phyloP scores from a whole-genome alignment of 1,140 invertebrate genomes.

The Drosophila equinoxialis region DNA sequence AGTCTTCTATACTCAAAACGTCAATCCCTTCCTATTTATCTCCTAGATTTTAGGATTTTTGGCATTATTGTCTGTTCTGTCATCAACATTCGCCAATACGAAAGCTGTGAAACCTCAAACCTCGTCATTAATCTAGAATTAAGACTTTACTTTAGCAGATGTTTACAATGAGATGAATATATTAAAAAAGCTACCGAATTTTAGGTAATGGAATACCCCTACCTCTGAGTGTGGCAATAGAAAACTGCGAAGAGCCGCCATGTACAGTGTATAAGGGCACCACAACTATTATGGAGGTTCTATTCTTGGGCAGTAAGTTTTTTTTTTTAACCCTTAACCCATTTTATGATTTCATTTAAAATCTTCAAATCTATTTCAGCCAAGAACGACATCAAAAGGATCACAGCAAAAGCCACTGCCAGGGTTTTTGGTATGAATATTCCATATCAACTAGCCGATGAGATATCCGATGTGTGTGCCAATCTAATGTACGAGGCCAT shows the following conservation, averaged over 20 bases:
- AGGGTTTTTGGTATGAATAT: conserved; percentile 66
- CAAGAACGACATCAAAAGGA: conserved; percentile 49
- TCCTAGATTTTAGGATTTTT: too few species aligned
- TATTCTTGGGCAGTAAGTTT: conserved; percentile 70
- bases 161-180: too few species aligned
- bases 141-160: too few species aligned
- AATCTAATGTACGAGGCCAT: conserved; percentile 68
- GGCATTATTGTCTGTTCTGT: too few species aligned
- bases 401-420: conserved; percentile 57
- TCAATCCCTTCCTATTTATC: too few species aligned
- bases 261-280: conserved; percentile 73
- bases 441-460: conserved; percentile 62
- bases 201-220: conserved; percentile 59
- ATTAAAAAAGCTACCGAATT: neutral
- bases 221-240: conserved; percentile 59
- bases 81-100: too few species aligned
- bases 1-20: too few species aligned
- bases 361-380: conserved; percentile 32
- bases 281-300: conserved; percentile 62
- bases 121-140: too few species aligned
- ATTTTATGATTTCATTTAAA: neutral
- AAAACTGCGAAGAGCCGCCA: conserved; percentile 60
- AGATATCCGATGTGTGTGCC: conserved; percentile 64
- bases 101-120: too few species aligned
- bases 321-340: neutral